Evolutionary conservation across 2,113 vertebrate genomes (phyloP), one percentile per base, ranked within the genome.

Genomic region (Psophia crepitans): DNA sequence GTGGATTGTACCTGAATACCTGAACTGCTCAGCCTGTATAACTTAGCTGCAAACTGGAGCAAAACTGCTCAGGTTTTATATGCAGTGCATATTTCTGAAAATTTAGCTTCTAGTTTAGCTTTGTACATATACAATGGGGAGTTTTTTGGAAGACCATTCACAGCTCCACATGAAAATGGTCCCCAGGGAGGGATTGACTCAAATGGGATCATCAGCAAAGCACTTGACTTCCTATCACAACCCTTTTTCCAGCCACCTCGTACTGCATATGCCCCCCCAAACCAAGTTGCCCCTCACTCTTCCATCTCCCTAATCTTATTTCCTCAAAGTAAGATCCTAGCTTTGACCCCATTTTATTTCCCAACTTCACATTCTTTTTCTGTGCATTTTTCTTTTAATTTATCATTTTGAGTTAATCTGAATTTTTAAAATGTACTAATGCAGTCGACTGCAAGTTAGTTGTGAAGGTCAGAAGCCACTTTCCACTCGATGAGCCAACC

Each of bases 221-320:
- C 9, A 57, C 58, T 35, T 65, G 3, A 7, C 41, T 78, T 87
- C 11, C 35, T 83, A 7, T 39, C 63, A 63, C 22, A 28, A n/a
- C 4, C 12, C 13, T 37, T 87, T 61, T 43, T 11, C 28, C 22
- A 49, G 6, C 3, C 17, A 30, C 30, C 33, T 88, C 0, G 0
- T 43, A 7, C 15, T 43, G 58, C 16, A 5, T 35, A 20, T 10
- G 11, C 4, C 4, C 7, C 16, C 11, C 14, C 8, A 66, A 74
- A 44, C 5, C 28, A 69, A 48, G 11, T 6, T n/a, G 76, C 49
- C 18, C 4, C n/a, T 70, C 1, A 0, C n/a, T 16, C 22, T 65
- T 69, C 27, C 12, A 41, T 39, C 28, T 23, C 78, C 23, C 37
- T 12, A 43, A 60, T 2, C 26, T 16, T 64, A 61, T n/a, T 82